phyloP scores from a whole-genome alignment of 2,797 vertebrate genomes.

The Lithobates sylvaticus region DNA sequence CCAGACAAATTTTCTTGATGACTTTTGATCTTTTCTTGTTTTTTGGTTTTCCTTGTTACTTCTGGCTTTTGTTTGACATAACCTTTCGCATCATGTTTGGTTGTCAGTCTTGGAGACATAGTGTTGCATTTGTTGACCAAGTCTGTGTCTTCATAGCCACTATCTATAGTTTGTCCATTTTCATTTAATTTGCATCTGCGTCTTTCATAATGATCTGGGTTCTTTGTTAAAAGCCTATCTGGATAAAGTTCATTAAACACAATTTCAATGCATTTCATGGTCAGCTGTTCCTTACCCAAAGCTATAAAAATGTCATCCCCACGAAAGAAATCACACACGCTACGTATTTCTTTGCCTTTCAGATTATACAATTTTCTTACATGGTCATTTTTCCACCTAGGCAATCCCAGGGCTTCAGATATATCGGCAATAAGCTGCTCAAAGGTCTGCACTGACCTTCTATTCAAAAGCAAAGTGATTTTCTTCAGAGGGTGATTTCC shows the following conservation, averaged over 20 bases:
- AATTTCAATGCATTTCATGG: constrained; percentile 82
- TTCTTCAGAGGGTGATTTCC: constrained; percentile 81
- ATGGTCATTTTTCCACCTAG: constrained; percentile 89
- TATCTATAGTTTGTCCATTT: constrained; percentile 83
- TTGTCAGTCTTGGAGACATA: constrained; percentile 58
- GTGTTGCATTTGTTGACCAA: constrained; percentile 61
- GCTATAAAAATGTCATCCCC: constrained; percentile 92
- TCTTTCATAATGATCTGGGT: constrained; percentile 78
- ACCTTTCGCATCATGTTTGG: constrained; percentile 68
- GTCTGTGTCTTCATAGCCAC: constrained; percentile 76
- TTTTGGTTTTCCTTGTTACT: constrained; percentile 70
- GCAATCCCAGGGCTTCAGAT: constrained; percentile 93
- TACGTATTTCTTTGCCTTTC: constrained; percentile 86
- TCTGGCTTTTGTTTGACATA: constrained; percentile 69
- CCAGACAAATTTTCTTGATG: constrained; percentile 63
- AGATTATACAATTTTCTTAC: constrained; percentile 90
- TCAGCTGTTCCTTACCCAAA: constrained; percentile 85
- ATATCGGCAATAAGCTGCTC: constrained; percentile 92
- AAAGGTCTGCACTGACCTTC: constrained; percentile 90
- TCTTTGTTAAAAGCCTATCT: constrained; percentile 76
- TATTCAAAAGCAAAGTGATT: constrained; percentile 91
- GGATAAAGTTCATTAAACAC: constrained; percentile 91
- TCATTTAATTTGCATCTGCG: constrained; percentile 71
- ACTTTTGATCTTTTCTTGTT: constrained; percentile 62
- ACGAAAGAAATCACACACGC: constrained; percentile 91